Percentiles rank a stretch among this genome's conserved stretches.
Evolutionary conservation across 2,888 invertebrate species (phyloP).

Genomic region (Drosophila tripunctata): DNA sequence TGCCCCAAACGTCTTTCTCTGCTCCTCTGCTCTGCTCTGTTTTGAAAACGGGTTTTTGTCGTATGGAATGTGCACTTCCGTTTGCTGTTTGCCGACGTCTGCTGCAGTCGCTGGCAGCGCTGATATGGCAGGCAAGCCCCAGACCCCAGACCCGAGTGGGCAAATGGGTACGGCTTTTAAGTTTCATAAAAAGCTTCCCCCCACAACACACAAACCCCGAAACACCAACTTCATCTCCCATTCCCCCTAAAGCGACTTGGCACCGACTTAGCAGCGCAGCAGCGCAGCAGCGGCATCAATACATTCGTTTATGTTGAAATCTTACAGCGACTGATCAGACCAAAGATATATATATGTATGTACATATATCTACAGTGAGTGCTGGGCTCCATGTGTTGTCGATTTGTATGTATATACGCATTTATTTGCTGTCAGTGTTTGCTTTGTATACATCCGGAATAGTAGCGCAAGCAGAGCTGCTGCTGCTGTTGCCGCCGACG

Average conservation of each 20-base stretch:
- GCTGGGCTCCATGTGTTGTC: conserved; percentile 54
- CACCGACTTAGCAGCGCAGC: no score
- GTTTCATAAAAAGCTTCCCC: conserved; percentile 54
- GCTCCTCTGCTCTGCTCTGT: conserved; percentile 33
- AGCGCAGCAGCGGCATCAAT: conserved; percentile 61
- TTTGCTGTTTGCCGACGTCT: conserved; percentile 57
- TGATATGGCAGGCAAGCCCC: conserved; percentile 61
- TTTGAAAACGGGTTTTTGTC: conserved; percentile 73
- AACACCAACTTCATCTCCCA: no score
- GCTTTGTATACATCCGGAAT: conserved; percentile 79
- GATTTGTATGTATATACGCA: conserved; percentile 34
- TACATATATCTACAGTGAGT: conserved; percentile 5
- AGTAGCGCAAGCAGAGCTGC: conserved; percentile 57
- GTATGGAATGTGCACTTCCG: conserved; percentile 80
- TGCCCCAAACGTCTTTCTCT: conserved; percentile 60
- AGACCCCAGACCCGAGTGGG: conserved; percentile 61
- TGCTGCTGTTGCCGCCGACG: conserved; percentile 51
- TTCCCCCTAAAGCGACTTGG: conserved; percentile 15
- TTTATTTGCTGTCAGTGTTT: conserved; percentile 52
- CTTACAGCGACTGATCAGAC: conserved; percentile 71
- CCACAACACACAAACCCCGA: no score
- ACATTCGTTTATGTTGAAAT: conserved; percentile 76
- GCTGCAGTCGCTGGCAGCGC: conserved; percentile 50
- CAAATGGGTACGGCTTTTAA: conserved; percentile 76
- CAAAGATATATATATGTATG: conserved; percentile 46